Percentiles rank a stretch among this genome's conserved stretches.
These are phyloP conservation scores for Drosophila multiciliata DNA, from an alignment of 2,888 invertebrate species.

Conservation along the genomic window DNA sequence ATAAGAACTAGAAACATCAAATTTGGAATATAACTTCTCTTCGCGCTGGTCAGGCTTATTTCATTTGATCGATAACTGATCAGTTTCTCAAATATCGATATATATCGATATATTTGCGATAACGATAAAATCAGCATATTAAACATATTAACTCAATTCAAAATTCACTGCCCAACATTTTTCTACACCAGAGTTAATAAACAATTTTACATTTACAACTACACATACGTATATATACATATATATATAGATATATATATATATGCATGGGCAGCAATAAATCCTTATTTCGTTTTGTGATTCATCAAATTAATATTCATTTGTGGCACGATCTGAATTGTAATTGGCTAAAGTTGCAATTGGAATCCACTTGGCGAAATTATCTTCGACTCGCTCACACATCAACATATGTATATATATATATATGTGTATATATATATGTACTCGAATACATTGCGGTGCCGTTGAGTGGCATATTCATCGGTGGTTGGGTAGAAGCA, in stretches of 20 bases:
- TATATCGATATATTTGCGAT: not conserved
- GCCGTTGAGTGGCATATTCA: conserved; percentile 13
- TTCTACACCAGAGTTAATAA: not conserved
- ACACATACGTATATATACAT: not conserved
- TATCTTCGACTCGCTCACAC: not conserved
- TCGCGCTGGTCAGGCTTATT: not conserved
- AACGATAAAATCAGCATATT: too few relatives aligned
- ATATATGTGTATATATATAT: not conserved
- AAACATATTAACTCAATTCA: not conserved
- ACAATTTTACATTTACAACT: not conserved
- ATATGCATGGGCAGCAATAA: not conserved
- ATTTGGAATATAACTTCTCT: not conserved
- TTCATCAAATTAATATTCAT: conserved; percentile 14
- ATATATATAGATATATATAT: not conserved
- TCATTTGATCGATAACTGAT: not conserved
- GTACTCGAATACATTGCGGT: conserved; percentile 1
- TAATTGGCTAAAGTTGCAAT: conserved; percentile 9
- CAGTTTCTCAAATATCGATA: not conserved
- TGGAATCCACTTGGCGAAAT: not conserved
- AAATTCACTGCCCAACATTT: not conserved
- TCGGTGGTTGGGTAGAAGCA: not conserved
- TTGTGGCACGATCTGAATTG: not conserved
- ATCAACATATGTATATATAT: not conserved
- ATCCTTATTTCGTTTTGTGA: conserved; percentile 6
- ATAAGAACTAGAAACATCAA: not conserved